phyloP scores from a whole-genome alignment of 1,140 invertebrate species.

The Rhyacophila brunnea region DNA sequence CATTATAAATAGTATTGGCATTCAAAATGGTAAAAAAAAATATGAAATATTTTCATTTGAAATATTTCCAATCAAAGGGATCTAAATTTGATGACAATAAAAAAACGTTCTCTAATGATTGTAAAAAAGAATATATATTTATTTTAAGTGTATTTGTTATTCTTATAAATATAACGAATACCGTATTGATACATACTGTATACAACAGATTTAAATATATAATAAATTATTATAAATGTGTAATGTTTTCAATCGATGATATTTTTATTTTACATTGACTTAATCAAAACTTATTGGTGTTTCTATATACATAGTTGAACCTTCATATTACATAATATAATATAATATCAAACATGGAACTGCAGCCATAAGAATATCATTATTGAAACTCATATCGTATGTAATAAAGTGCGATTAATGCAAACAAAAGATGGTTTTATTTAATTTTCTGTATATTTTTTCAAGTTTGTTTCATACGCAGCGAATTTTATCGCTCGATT shows the following conservation, averaged over 20 bases:
- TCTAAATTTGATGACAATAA: slow-evolving; percentile 1
- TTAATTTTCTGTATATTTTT: no score
- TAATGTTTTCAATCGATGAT: not conserved
- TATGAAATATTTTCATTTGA: not conserved
- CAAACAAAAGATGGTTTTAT: not conserved
- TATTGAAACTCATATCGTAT: slow-evolving; percentile 26
- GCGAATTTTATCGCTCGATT: no score
- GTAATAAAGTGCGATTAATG: slow-evolving; percentile 18
- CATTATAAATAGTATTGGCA: not conserved
- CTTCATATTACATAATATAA: not conserved
- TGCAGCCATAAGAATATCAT: slow-evolving; percentile 13
- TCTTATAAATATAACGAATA: not conserved
- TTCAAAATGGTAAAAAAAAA: not conserved
- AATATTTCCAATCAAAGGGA: no score
- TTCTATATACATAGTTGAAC: not conserved
- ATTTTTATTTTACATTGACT: slow-evolving; percentile 7
- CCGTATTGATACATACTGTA: no score
- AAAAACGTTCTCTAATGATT: not conserved
- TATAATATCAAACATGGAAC: not conserved
- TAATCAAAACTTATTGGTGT: slow-evolving; percentile 1
- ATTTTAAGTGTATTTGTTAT: not conserved
- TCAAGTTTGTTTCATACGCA: no score
- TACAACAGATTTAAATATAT: not conserved
- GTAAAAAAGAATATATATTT: not conserved
- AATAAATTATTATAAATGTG: not conserved